A percentile compares a stretch with the other conserved stretches of the same genome.
phyloP scores from a whole-genome alignment of 2,113 vertebrate species.

The Marmota flaviventris region DNA sequence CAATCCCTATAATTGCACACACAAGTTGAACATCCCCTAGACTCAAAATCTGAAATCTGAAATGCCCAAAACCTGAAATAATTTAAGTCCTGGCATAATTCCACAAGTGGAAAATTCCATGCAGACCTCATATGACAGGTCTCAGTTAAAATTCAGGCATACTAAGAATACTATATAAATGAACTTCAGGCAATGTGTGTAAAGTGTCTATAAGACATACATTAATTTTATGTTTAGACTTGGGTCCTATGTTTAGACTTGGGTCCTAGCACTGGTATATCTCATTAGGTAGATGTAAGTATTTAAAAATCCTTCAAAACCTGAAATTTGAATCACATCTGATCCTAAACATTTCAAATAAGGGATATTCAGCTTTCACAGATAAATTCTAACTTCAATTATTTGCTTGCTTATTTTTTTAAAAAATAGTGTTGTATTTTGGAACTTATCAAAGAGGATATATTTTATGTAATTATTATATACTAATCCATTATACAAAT shows the following conservation, averaged over 20 bases:
- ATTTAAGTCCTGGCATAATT: neutral
- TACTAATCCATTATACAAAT: neutral
- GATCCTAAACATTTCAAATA: neutral
- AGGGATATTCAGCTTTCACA: neutral
- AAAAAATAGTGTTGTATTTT: neutral
- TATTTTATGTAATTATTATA: neutral
- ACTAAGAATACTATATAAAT: neutral
- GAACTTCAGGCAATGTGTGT: neutral
- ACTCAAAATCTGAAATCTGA: neutral
- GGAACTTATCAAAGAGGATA: neutral
- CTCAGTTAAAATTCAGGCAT: neutral
- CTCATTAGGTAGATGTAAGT: neutral
- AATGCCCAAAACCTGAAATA: neutral
- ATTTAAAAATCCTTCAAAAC: neutral
- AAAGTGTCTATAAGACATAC: neutral
- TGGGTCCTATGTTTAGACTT: neutral
- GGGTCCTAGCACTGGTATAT: neutral
- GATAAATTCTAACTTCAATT: neutral
- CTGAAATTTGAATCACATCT: neutral
- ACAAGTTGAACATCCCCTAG: neutral
- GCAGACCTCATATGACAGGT: neutral
- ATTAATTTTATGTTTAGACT: neutral
- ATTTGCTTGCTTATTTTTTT: neutral
- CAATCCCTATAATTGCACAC: neutral
- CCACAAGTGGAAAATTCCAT: neutral